These are phyloP conservation scores for Drosophila burlai DNA, from an alignment of 1,140 invertebrate species.

Conservation along the genomic window DNA sequence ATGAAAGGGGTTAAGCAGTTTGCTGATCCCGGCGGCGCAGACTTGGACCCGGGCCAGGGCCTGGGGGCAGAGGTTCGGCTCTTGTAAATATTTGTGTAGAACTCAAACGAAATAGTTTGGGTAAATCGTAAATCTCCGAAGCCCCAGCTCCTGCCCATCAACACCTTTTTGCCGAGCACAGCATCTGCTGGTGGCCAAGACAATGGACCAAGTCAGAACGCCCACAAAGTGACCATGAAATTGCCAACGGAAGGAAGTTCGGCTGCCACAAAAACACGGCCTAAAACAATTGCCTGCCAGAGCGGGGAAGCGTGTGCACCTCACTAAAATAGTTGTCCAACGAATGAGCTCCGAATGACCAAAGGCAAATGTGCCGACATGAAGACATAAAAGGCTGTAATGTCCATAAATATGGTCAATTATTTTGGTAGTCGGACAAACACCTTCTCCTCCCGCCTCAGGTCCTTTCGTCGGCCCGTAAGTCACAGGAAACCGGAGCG, in stretches of 20 bases:
- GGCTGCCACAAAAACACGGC: constrained; percentile 78
- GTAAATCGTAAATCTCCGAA: constrained; percentile 25
- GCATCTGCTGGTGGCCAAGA: constrained; percentile 50
- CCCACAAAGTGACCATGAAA: constrained; percentile 82
- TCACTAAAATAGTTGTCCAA: constrained; percentile 77
- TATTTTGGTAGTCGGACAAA: constrained; percentile 66
- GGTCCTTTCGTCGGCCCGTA: constrained; percentile 75
- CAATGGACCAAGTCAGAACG: constrained; percentile 71
- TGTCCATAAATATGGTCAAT: constrained; percentile 81
- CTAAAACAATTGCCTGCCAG: constrained; percentile 67
- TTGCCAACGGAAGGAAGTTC: constrained; percentile 79
- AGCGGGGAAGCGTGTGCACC: constrained; percentile 15
- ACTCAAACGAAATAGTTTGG: constrained; percentile 25
- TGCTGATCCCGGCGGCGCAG: constrained; percentile 2
- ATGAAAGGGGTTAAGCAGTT: constrained; percentile 40
- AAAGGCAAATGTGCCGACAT: constrained; percentile 73
- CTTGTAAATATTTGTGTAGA: constrained; percentile 43
- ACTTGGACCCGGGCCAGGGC: constrained; percentile 12
- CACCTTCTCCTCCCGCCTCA: constrained; percentile 19
- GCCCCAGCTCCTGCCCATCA: constrained; percentile 1
- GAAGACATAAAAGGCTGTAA: constrained; percentile 78
- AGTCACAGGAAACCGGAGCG: constrained; percentile 52
- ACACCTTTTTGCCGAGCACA: constrained; percentile 31
- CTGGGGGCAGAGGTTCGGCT: constrained; percentile 14
- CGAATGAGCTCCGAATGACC: constrained; percentile 50